A percentile compares a stretch with the other conserved stretches of the same genome.
These are phyloP conservation scores for Danio aesculapii DNA, from an alignment of 2,797 vertebrate genomes.

Conservation along the genomic window DNA sequence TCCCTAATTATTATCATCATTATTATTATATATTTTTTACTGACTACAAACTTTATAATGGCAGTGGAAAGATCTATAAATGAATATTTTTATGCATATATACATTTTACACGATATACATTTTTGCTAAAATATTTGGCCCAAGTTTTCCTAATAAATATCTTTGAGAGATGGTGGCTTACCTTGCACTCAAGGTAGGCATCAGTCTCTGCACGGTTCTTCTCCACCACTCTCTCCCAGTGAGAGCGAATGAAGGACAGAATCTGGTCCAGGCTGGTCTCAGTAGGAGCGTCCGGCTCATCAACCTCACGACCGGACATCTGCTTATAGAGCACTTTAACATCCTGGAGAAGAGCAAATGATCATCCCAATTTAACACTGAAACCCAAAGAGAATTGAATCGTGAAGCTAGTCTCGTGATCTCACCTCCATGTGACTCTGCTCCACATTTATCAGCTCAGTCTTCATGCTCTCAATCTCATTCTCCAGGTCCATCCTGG, in stretches of 20 bases:
- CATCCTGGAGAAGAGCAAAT: conserved; percentile 79
- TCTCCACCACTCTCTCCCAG: conserved; percentile 92
- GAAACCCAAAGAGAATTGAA: neutral
- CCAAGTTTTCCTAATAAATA: too few relatives aligned
- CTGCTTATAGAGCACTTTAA: conserved; percentile 88
- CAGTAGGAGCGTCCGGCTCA: conserved; percentile 81
- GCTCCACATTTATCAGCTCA: conserved; percentile 84
- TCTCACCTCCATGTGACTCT: conserved; percentile 86
- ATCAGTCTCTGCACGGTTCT: conserved; percentile 84
- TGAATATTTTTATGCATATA: too few relatives aligned
- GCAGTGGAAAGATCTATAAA: neutral
- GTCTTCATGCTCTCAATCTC: conserved; percentile 89
- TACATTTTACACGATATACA: too few relatives aligned
- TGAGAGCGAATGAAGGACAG: conserved; percentile 87
- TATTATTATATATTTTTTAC: too few relatives aligned
- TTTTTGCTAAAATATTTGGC: too few relatives aligned
- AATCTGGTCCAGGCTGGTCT: conserved; percentile 89
- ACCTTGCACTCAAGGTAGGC: conserved; percentile 87
- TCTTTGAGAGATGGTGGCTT: conserved; percentile 53
- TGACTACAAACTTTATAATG: too few relatives aligned
- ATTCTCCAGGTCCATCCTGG: conserved; percentile 87
- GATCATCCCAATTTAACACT: neutral
- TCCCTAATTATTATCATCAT: too few relatives aligned
- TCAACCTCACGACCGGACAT: conserved; percentile 86
- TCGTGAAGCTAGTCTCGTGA: neutral